Conservation (phyloP, 2,888 invertebrate species). For the Pristionchus mayeri region DNA sequence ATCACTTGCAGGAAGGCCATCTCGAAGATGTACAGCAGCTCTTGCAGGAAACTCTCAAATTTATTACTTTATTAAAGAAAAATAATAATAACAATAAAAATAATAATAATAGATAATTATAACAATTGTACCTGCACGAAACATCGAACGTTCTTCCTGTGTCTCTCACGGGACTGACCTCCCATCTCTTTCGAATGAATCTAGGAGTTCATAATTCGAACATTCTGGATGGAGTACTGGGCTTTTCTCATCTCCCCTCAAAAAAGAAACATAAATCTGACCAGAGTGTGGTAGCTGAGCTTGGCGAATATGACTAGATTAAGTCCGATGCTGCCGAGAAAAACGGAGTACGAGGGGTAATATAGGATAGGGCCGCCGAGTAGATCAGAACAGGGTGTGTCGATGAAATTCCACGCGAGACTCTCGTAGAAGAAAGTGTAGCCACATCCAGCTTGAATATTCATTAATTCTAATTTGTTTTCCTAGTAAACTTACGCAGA, state of each 20-base stretch:
- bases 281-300: constrained; percentile 30
- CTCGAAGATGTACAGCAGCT: constrained; percentile 42
- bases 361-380: constrained; percentile 24
- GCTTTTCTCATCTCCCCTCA: no score
- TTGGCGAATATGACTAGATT: constrained; percentile 1
- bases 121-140: constrained; percentile 48
- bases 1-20: constrained; percentile 14
- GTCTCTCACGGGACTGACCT: neutral
- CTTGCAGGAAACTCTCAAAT: constrained; percentile 47
- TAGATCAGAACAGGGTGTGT: constrained; percentile 21
- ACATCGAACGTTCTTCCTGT: constrained; percentile 23
- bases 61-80: neutral
- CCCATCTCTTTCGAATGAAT: constrained; percentile 29
- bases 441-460: constrained; percentile 20
- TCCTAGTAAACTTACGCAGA: neutral
- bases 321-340: neutral
- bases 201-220: no score
- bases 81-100: no score
- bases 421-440: constrained; percentile 35
- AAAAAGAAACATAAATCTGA: neutral
- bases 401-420: constrained; percentile 19
- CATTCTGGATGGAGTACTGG: neutral
- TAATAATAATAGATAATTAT: no score
- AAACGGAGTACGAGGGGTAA: constrained; percentile 16
- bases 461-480: neutral